Percentiles rank a stretch among this genome's conserved stretches.
phyloP scores from a whole-genome alignment of 2,888 invertebrate species.

The Ochropacha duplaris region DNA sequence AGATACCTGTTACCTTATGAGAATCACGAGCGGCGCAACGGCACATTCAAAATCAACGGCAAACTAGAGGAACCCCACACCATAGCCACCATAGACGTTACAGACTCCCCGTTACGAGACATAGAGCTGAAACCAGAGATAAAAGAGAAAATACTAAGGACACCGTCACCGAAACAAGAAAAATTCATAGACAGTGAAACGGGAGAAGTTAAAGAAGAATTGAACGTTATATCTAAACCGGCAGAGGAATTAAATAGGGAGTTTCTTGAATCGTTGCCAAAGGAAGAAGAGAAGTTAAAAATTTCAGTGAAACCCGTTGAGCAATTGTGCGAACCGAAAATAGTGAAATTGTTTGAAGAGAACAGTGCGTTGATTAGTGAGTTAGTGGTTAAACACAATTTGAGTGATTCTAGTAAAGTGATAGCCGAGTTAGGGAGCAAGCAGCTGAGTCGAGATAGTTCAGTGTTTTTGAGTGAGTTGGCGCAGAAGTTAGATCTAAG shows the following conservation, averaged over 20 bases:
- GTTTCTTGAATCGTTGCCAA: conserved; percentile 67
- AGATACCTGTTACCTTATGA: conserved; percentile 88
- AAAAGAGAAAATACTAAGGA: conserved; percentile 35
- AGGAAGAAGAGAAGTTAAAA: conserved; percentile 51
- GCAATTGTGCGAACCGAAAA: conserved; percentile 42
- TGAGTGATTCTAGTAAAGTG: conserved; percentile 16
- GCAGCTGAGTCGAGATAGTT: conserved; percentile 23
- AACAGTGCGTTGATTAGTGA: conserved; percentile 17
- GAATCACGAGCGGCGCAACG: conserved; percentile 78
- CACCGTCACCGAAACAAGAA: conserved; percentile 31
- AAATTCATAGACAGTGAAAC: conserved; percentile 39
- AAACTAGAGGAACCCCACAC: conserved; percentile 40
- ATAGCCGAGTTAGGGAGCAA: conserved; percentile 20
- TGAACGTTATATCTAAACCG: conserved; percentile 51
- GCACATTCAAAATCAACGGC: conserved; percentile 54
- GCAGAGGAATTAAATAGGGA: conserved; percentile 72
- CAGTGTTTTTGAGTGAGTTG: conserved; percentile 35
- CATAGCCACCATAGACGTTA: conserved; percentile 69
- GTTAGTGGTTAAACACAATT: conserved; percentile 19
- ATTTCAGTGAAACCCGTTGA: conserved; percentile 67
- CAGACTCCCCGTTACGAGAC: conserved; percentile 65
- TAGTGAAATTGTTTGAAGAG: conserved; percentile 24
- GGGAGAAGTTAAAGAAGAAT: conserved; percentile 48
- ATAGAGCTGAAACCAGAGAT: conserved; percentile 24
- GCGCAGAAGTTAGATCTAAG: conserved; percentile 50